These are phyloP conservation scores for Cebidichthys violaceus DNA, from an alignment of 2,113 vertebrate species.

Conservation along the genomic window DNA sequence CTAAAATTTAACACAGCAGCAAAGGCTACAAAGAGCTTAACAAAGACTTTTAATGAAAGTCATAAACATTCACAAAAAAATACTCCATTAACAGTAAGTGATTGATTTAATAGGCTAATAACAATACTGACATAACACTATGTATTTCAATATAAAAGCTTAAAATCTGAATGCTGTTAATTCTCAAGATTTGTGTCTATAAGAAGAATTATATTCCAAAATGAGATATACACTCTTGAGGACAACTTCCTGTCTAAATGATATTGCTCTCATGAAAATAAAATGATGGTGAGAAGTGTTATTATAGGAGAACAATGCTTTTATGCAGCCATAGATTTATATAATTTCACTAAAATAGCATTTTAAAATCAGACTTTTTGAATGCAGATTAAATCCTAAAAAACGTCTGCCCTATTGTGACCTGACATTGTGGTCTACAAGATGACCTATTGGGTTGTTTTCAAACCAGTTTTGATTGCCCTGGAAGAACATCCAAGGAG, in stretches of 20 bases:
- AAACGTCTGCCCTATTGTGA: background rate
- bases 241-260: background rate
- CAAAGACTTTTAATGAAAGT: background rate
- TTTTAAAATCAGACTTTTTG: background rate
- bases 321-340: background rate
- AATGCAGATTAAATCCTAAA: background rate
- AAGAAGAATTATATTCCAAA: background rate
- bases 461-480: conserved; percentile 48
- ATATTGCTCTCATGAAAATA: background rate
- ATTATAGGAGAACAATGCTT: background rate
- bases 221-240: background rate
- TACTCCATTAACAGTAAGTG: background rate
- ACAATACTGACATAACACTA: background rate
- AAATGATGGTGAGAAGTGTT: background rate
- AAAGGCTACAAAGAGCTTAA: background rate
- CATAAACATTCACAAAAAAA: background rate
- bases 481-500: conserved; percentile 19
- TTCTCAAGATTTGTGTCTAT: background rate
- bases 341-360: background rate
- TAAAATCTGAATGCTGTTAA: background rate
- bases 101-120: background rate
- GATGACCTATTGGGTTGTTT: conserved; percentile 2
- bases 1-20: no score
- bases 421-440: background rate
- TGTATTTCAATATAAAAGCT: background rate